Percentiles rank a stretch among this genome's conserved stretches.
Evolutionary conservation across 2,113 vertebrate species (phyloP).

Genomic region (Bubo scandiacus): DNA sequence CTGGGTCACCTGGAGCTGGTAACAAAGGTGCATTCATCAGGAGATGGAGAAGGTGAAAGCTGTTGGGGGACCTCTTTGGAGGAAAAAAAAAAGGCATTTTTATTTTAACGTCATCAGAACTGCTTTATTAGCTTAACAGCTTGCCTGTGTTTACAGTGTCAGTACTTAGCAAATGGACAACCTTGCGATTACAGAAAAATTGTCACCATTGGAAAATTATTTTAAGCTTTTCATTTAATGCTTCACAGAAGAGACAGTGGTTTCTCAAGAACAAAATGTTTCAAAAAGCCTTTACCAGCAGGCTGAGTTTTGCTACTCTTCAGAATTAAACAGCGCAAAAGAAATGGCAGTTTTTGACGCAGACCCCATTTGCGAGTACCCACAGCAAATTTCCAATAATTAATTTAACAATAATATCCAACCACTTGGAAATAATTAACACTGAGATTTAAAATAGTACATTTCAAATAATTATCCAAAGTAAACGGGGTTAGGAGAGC

Average conservation of each 20-base stretch:
- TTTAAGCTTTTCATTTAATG: neutral
- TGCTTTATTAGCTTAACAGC: constrained; percentile 21
- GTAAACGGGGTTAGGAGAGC: neutral
- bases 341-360: neutral
- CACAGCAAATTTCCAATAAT: neutral
- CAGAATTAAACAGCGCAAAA: neutral
- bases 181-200: neutral
- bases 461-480: constrained; percentile 3
- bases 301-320: neutral
- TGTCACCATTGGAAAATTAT: neutral
- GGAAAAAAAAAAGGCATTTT: neutral
- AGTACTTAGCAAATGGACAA: neutral
- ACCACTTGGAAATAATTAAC: constrained; percentile 2
- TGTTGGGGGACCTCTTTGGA: neutral
- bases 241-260: neutral
- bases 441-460: neutral
- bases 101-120: neutral
- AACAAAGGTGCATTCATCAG: neutral
- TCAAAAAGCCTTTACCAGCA: neutral
- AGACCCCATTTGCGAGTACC: neutral
- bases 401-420: neutral
- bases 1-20: neutral
- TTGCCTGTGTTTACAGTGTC: neutral
- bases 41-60: neutral
- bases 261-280: neutral